These are phyloP conservation scores for Sarcophilus harrisii DNA, from an alignment of 2,797 vertebrate genomes.

Conservation along the genomic window DNA sequence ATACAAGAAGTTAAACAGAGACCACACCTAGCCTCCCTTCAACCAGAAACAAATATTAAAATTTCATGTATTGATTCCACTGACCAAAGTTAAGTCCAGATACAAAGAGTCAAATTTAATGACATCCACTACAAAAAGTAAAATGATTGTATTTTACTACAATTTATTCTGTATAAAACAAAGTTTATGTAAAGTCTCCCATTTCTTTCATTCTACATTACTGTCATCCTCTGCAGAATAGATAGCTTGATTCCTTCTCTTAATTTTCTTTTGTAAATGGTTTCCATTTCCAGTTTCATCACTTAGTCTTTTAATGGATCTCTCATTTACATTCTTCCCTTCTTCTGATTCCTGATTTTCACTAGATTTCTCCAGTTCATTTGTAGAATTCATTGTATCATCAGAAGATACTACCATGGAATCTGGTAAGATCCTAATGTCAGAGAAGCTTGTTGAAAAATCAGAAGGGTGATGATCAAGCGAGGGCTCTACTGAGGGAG, in stretches of 20 bases:
- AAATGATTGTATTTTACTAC: background rate
- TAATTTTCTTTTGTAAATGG: slow-evolving; percentile 88
- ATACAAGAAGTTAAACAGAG: slow-evolving; percentile 64
- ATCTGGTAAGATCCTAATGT: slow-evolving; percentile 84
- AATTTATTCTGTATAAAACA: background rate
- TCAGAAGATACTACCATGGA: slow-evolving; percentile 87
- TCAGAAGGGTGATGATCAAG: slow-evolving; percentile 83
- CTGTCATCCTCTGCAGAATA: slow-evolving; percentile 90
- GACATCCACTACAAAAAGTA: slow-evolving; percentile 50
- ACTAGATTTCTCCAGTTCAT: slow-evolving; percentile 73
- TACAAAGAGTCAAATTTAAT: slow-evolving; percentile 71
- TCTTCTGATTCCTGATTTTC: slow-evolving; percentile 72
- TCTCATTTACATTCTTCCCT: slow-evolving; percentile 71
- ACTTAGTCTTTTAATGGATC: slow-evolving; percentile 89
- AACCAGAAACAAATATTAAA: slow-evolving; percentile 6
- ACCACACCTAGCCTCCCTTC: background rate
- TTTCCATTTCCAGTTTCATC: slow-evolving; percentile 82
- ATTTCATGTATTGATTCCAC: slow-evolving; percentile 50
- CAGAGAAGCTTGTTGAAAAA: slow-evolving; percentile 86
- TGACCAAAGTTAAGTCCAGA: slow-evolving; percentile 66
- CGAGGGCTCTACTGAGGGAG: slow-evolving; percentile 81
- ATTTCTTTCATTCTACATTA: slow-evolving; percentile 74
- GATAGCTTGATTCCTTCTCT: slow-evolving; percentile 96
- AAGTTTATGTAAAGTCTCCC: background rate
- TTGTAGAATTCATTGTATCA: slow-evolving; percentile 79